Percentiles rank a stretch among this genome's conserved stretches.
Conservation (phyloP, 2,797 vertebrate genomes). For the Valencia hispanica region DNA sequence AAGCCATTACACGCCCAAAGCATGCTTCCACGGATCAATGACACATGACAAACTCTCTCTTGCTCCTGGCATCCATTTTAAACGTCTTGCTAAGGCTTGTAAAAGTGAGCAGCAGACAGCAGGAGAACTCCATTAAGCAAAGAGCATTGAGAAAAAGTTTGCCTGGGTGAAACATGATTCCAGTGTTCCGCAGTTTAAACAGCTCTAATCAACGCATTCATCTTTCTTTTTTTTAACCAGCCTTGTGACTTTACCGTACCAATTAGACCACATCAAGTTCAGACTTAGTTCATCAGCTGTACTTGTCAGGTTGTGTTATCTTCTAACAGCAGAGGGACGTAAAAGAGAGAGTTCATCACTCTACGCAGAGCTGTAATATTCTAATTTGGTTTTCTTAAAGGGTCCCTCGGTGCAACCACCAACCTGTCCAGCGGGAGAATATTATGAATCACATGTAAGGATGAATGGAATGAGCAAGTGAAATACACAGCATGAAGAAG, state of each 20-base stretch:
- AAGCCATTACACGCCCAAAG: slow-evolving; percentile 10
- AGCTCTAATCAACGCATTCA: slow-evolving; percentile 15
- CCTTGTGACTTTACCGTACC: not conserved
- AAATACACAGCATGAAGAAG: not conserved
- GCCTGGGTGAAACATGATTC: not conserved
- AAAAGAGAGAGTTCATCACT: not conserved
- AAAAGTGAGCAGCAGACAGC: slow-evolving; percentile 16
- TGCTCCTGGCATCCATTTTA: not conserved
- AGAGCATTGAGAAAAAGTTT: not conserved
- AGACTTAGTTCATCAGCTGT: slow-evolving; percentile 2
- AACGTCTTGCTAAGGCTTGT: not conserved
- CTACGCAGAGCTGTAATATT: not conserved
- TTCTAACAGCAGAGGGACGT: not conserved
- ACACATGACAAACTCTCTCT: slow-evolving; percentile 15
- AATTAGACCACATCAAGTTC: not conserved
- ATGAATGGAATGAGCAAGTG: not conserved
- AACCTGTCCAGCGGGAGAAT: not conserved
- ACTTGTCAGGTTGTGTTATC: not conserved
- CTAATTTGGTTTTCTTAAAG: not conserved
- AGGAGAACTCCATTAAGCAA: slow-evolving; percentile 1
- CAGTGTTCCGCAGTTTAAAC: slow-evolving; percentile 41
- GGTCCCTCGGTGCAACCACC: not conserved
- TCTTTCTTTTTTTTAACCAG: slow-evolving; percentile 2
- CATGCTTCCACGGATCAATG: slow-evolving; percentile 9
- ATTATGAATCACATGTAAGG: slow-evolving; percentile 3